Evolutionary conservation across 2,797 vertebrate species (phyloP).

Genomic region (Bryconaethiops microstoma): DNA sequence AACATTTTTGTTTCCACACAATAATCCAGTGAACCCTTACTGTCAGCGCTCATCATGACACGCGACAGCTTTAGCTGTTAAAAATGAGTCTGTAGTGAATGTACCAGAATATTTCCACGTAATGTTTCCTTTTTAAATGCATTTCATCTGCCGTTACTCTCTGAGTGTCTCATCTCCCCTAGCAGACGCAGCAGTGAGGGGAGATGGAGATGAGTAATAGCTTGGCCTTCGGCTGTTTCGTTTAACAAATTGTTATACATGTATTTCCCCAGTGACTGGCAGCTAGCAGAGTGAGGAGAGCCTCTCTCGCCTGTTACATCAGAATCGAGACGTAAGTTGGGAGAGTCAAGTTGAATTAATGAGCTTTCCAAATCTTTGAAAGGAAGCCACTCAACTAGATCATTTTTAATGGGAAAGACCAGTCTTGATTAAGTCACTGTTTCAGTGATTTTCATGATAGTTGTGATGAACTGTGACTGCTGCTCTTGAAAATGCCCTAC

Average conservation of each 20-base stretch:
- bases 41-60: background rate
- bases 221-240: constrained; percentile 13
- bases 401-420: constrained; percentile 32
- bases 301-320: constrained; percentile 31
- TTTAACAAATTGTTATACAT: constrained; percentile 19
- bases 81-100: background rate
- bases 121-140: background rate
- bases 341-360: constrained; percentile 11
- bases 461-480: constrained; percentile 15
- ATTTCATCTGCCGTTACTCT: background rate
- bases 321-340: background rate
- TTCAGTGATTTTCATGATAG: constrained; percentile 19
- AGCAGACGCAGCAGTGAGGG: constrained; percentile 1
- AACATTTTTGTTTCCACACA: background rate
- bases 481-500: constrained; percentile 10
- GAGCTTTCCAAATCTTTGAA: constrained; percentile 25
- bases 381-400: constrained; percentile 15
- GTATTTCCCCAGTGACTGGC: constrained; percentile 21
- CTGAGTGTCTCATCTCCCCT: constrained; percentile 3
- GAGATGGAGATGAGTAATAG: constrained; percentile 14
- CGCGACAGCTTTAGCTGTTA: background rate
- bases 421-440: constrained; percentile 32
- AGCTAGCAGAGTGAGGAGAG: constrained; percentile 7
- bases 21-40: background rate
- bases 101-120: background rate